Percentiles rank a stretch among this genome's conserved stretches.
These are phyloP conservation scores for Drosophila orosa DNA, from an alignment of 1,140 invertebrate genomes.

Conservation along the genomic window DNA sequence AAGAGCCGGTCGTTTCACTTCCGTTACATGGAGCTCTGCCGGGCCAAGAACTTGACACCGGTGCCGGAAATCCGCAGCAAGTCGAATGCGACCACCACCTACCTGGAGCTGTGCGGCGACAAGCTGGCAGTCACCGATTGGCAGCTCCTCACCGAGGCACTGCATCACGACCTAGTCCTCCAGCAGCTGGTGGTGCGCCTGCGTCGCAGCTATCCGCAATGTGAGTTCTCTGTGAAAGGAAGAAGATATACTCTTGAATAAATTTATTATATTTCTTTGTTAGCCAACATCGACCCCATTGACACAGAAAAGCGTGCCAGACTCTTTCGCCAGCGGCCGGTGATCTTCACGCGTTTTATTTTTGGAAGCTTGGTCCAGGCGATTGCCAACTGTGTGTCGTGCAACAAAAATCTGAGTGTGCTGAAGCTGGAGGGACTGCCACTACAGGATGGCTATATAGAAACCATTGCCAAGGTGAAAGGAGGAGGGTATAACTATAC, in stretches of 20 bases:
- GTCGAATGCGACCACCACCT: slow-evolving; percentile 82
- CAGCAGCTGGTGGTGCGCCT: slow-evolving; percentile 85
- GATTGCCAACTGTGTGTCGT: slow-evolving; percentile 85
- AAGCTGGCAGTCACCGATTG: slow-evolving; percentile 87
- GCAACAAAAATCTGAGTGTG: slow-evolving; percentile 85
- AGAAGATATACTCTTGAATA: not conserved
- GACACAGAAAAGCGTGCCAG: slow-evolving; percentile 86
- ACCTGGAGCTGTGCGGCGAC: slow-evolving; percentile 87
- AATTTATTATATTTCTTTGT: not conserved
- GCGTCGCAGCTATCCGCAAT: slow-evolving; percentile 72
- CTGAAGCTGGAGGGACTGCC: slow-evolving; percentile 88
- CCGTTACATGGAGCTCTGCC: slow-evolving; percentile 78
- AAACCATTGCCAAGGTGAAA: slow-evolving; percentile 84
- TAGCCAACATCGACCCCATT: slow-evolving; percentile 85
- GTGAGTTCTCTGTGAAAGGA: slow-evolving; percentile 31
- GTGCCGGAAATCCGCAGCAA: slow-evolving; percentile 76
- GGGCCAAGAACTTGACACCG: slow-evolving; percentile 74
- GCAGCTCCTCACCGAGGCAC: slow-evolving; percentile 86
- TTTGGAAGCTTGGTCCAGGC: slow-evolving; percentile 85
- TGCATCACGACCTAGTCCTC: slow-evolving; percentile 86
- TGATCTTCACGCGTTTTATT: slow-evolving; percentile 85
- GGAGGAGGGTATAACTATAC: not conserved
- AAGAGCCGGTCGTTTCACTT: slow-evolving; percentile 81
- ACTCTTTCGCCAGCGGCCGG: slow-evolving; percentile 84
- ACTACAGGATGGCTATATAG: slow-evolving; percentile 85